A percentile compares a stretch with the other conserved stretches of the same genome.
Conservation (phyloP, 1,140 invertebrate species). For the Whitmania pigra region DNA sequence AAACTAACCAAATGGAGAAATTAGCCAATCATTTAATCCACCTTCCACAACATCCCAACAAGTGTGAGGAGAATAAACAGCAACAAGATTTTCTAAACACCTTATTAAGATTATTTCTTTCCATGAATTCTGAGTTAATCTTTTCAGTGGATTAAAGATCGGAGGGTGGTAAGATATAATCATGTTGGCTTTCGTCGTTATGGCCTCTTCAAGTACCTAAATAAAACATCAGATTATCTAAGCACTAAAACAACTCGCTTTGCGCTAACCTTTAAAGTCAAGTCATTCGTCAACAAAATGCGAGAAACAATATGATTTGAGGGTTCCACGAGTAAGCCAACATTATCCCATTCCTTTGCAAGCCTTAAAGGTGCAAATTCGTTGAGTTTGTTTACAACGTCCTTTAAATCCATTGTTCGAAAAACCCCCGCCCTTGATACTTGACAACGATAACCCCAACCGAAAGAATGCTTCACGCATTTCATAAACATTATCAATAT, state of each 20-base stretch:
- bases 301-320: conserved; percentile 40
- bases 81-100: conserved; percentile 72
- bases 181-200: conserved; percentile 53
- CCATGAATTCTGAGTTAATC: conserved; percentile 56
- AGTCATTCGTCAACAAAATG: conserved; percentile 82
- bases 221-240: not conserved
- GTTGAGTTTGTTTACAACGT: conserved; percentile 54
- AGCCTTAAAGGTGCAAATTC: conserved; percentile 56
- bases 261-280: conserved; percentile 61
- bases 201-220: conserved; percentile 67
- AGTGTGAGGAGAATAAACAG: conserved; percentile 85
- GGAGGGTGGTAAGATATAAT: conserved; percentile 92
- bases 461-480: not conserved
- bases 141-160: conserved; percentile 72
- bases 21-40: conserved; percentile 86
- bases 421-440: not conserved
- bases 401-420: conserved; percentile 40
- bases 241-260: not conserved
- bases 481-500: not conserved
- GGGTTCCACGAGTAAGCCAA: conserved; percentile 76
- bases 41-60: conserved; percentile 65
- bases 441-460: not conserved
- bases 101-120: conserved; percentile 67
- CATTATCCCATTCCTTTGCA: conserved; percentile 86
- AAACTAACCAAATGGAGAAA: conserved; percentile 55